These are phyloP conservation scores for Conus canariensis DNA, from an alignment of 2,888 invertebrate species.

Conservation along the genomic window DNA sequence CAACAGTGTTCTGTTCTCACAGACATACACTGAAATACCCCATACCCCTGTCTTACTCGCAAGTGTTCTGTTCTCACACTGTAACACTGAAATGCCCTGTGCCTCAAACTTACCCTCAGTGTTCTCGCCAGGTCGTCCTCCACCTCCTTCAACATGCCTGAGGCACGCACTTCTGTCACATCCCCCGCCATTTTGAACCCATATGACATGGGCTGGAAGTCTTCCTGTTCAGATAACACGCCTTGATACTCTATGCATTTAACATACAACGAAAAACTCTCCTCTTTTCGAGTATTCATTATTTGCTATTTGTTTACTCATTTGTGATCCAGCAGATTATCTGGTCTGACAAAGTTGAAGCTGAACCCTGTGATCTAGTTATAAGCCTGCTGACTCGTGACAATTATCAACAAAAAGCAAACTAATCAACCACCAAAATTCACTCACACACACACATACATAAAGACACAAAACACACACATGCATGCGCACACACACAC, in stretches of 20 bases:
- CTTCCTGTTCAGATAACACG: conserved; percentile 84
- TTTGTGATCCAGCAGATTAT: background rate
- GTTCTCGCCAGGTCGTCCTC: conserved; percentile 86
- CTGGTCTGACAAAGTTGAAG: too few species aligned
- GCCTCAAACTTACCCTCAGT: conserved; percentile 18
- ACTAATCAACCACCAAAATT: background rate
- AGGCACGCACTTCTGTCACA: conserved; percentile 89
- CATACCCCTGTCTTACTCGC: too few species aligned
- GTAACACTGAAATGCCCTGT: background rate
- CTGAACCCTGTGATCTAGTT: too few species aligned
- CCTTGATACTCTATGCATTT: too few species aligned
- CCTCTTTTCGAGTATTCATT: background rate
- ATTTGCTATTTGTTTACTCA: background rate
- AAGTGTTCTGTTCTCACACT: too few species aligned
- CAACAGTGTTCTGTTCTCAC: too few species aligned
- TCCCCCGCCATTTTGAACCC: conserved; percentile 91
- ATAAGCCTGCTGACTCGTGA: too few species aligned
- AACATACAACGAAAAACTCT: conserved; percentile 36
- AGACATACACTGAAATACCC: too few species aligned
- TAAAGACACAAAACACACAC: background rate
- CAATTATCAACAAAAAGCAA: too few species aligned
- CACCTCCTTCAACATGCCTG: conserved; percentile 91
- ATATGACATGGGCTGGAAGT: conserved; percentile 95
- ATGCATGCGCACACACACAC: too few species aligned
- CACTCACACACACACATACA: background rate